phyloP scores from a whole-genome alignment of 2,888 invertebrate genomes.

The Eristalis tenax region DNA sequence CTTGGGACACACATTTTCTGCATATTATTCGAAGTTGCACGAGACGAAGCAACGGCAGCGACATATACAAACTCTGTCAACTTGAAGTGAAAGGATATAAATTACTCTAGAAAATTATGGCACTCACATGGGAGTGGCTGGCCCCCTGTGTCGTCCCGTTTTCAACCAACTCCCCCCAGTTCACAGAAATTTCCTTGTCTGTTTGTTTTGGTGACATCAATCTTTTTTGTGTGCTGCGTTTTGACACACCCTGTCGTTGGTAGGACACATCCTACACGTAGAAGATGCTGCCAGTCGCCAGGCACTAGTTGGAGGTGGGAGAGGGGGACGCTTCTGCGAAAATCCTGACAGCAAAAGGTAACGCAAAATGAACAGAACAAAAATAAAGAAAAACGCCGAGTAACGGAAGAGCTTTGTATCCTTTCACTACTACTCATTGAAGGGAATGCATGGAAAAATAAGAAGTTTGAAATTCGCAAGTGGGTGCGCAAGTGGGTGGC shows the following conservation, averaged over 20 bases:
- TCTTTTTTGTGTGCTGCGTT: constrained; percentile 54
- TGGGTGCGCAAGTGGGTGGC: constrained; percentile 18
- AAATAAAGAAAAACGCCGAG: not conserved
- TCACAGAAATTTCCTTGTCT: not conserved
- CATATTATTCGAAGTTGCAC: constrained; percentile 54
- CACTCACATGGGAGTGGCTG: constrained; percentile 29
- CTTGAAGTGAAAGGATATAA: constrained; percentile 61
- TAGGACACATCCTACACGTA: constrained; percentile 24
- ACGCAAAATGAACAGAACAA: not conserved
- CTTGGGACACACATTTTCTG: constrained; percentile 49
- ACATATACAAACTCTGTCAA: constrained; percentile 43
- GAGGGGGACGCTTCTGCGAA: no score
- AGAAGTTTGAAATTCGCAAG: constrained; percentile 45
- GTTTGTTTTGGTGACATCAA: constrained; percentile 64
- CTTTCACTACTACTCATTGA: constrained; percentile 21
- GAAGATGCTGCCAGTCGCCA: constrained; percentile 8
- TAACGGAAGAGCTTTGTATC: constrained; percentile 12
- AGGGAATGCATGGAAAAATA: not conserved
- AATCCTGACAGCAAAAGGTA: not conserved
- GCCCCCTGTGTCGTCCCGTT: not conserved
- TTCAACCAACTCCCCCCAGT: not conserved
- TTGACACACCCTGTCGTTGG: constrained; percentile 51
- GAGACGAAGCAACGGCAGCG: constrained; percentile 22
- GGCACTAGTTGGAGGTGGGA: no score
- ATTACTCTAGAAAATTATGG: constrained; percentile 57